Evolutionary conservation across 2,113 vertebrate species (phyloP).

Genomic region (Noturus placidus): DNA sequence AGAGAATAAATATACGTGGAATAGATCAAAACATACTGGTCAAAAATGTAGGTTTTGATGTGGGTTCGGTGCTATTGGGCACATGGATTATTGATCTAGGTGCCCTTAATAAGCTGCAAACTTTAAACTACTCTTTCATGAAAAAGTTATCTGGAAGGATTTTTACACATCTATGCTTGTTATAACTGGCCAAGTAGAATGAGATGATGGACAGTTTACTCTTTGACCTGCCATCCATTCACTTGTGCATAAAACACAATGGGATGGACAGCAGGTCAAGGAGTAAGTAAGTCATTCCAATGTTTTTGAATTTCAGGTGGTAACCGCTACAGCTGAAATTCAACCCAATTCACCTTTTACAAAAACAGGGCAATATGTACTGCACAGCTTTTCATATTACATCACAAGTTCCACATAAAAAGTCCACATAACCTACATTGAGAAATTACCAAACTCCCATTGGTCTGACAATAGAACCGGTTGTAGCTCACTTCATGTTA

Average conservation of each 20-base stretch:
- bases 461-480: neutral
- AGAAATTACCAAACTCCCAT: neutral
- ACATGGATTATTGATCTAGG: neutral
- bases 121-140: neutral
- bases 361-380: neutral
- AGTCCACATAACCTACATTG: neutral
- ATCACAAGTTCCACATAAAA: neutral
- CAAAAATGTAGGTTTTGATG: neutral
- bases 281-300: neutral
- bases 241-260: neutral
- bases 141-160: neutral
- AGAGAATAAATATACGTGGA: neutral
- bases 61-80: neutral
- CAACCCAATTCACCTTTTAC: neutral
- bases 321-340: neutral
- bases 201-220: neutral
- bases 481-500: neutral
- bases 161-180: neutral
- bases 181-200: neutral
- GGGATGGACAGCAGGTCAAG: neutral
- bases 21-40: neutral
- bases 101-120: neutral
- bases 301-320: neutral
- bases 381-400: neutral
- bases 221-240: too few relatives aligned